These are phyloP conservation scores for Thyatira batis DNA, from an alignment of 2,888 invertebrate genomes.

Conservation along the genomic window DNA sequence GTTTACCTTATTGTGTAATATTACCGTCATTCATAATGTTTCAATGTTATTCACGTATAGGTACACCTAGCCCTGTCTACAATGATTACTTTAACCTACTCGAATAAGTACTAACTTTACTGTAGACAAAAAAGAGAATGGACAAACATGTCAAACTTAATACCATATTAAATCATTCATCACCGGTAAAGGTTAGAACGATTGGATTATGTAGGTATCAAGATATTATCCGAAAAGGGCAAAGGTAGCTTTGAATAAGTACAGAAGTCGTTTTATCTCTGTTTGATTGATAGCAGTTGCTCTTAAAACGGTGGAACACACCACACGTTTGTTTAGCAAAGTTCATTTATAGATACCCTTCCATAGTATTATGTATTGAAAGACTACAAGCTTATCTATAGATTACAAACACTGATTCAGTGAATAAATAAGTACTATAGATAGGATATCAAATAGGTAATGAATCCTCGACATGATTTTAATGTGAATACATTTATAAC, in stretches of 20 bases:
- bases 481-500: not conserved
- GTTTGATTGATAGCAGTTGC: conserved; percentile 22
- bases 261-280: conserved; percentile 22
- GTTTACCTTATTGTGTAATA: not conserved
- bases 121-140: not conserved
- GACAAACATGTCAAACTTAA: not conserved
- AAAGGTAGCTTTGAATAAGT: conserved; percentile 14
- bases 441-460: not conserved
- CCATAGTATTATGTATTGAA: conserved; percentile 24
- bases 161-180: not conserved
- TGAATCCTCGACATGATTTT: not conserved
- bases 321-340: not conserved
- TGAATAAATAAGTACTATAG: not conserved
- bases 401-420: not conserved
- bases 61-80: not conserved
- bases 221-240: conserved; percentile 15
- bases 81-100: not conserved
- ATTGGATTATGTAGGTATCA: not conserved
- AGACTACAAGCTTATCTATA: conserved; percentile 6
- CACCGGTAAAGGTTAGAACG: not conserved
- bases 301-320: conserved; percentile 1
- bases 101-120: too few relatives aligned
- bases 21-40: not conserved
- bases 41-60: not conserved
- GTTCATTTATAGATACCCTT: conserved; percentile 11